phyloP scores from a whole-genome alignment of 2,888 invertebrate species.

The Callosobruchus maculatus region DNA sequence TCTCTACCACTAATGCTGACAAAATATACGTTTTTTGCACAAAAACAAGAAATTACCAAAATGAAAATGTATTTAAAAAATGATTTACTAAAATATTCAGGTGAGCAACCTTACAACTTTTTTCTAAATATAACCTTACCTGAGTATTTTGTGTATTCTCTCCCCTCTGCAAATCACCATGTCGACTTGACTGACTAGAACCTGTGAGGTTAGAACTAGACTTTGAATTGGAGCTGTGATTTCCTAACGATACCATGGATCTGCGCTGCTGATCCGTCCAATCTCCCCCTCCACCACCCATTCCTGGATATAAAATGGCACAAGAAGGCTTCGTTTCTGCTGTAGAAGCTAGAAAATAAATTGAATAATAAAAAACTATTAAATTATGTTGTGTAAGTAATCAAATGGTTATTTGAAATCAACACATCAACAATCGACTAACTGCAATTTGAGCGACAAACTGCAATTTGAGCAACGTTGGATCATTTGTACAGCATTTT shows the following conservation, averaged over 20 bases:
- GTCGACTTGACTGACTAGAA: constrained; percentile 48
- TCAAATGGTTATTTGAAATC: too few species aligned
- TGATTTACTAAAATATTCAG: too few species aligned
- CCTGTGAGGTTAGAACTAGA: constrained; percentile 76
- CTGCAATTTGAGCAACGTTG: too few species aligned
- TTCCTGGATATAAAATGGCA: constrained; percentile 53
- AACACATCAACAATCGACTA: too few species aligned
- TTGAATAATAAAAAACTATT: too few species aligned
- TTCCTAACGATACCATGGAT: constrained; percentile 58
- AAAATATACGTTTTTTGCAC: too few species aligned
- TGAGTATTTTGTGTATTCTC: constrained; percentile 38
- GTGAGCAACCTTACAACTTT: neutral
- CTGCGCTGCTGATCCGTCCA: constrained; percentile 44
- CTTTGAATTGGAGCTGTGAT: constrained; percentile 75
- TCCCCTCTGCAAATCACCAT: constrained; percentile 40
- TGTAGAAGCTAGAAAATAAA: constrained; percentile 50
- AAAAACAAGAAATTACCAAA: too few species aligned
- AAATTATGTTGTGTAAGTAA: too few species aligned
- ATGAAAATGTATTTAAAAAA: too few species aligned
- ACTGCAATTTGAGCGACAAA: too few species aligned
- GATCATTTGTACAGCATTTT: too few species aligned
- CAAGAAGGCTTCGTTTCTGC: constrained; percentile 62
- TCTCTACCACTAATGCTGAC: too few species aligned
- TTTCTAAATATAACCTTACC: constrained; percentile 17
- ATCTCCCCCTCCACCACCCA: constrained; percentile 31